Evolutionary conservation across 2,888 invertebrate genomes (phyloP), one percentile per base, ranked within the genome.

Genomic region (Andrena trimmerana): DNA sequence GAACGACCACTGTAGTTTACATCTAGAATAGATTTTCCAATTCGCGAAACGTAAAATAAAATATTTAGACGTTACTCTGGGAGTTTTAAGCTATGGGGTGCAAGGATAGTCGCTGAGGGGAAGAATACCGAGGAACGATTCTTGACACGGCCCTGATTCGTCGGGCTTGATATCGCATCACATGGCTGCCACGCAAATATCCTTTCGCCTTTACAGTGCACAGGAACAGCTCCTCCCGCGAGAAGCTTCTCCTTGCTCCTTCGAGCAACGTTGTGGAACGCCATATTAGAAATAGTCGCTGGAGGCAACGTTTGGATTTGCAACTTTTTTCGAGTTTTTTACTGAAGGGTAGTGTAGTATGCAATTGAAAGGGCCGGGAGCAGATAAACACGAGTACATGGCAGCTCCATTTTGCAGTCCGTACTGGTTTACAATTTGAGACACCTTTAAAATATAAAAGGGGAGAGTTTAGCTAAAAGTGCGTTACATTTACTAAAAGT

Each of bases 111-210:
- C 8, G 8, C 8, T 20, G 20, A 10, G 20, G 24, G 54, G 7
- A 2, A 0, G 52, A 20, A 10, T 31, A 16, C 8, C 29, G 10
- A n/a, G 50, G 24, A 33, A 31, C 10, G 13, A 31, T 42, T 20
- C 20, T 79, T 27, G 62, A 29, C 63, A 91, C 91, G 84, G 78
- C 75, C 85, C 90, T 91, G 91, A 70, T 54, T 68, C 87, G 87
- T 88, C 89, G 89, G 86, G 90, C 84, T 88, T 85, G 84, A 85
- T 86, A 84, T 78, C 84, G 70, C 78, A 87, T 90, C 91, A 90
- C 89, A 92, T 90, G 90, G 90, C 85, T 86, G 84, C 86, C 86
- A 86, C 87, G 89, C 82, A 89, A 89, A 87, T 83, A 84, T 88
- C 76, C 63, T 70, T 84, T 59, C 69, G 31, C 60, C 75, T 77